These are phyloP conservation scores for Sisor rabdophorus DNA, from an alignment of 2,113 vertebrate species.

Conservation along the genomic window DNA sequence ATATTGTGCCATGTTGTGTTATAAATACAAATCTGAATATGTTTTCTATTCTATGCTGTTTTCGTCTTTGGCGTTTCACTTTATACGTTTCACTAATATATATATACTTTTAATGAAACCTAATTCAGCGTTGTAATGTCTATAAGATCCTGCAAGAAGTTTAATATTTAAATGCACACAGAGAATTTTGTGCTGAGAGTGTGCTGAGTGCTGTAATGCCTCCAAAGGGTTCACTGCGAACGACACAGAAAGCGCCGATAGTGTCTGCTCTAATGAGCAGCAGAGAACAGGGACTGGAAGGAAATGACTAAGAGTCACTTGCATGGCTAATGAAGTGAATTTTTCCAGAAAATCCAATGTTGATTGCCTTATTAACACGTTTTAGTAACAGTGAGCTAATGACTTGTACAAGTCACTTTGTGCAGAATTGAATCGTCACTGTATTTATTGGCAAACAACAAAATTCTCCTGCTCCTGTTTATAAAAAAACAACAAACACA, in stretches of 20 bases:
- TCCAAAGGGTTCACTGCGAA: slow-evolving; percentile 22
- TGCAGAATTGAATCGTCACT: too few species aligned
- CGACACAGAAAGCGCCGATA: not conserved
- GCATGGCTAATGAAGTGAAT: slow-evolving; percentile 34
- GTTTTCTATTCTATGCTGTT: slow-evolving; percentile 1
- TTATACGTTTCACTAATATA: not conserved
- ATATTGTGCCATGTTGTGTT: not conserved
- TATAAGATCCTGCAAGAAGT: not conserved
- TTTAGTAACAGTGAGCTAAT: slow-evolving; percentile 31
- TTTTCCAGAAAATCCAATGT: slow-evolving; percentile 29
- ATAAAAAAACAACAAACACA: too few species aligned
- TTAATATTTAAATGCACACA: slow-evolving; percentile 11
- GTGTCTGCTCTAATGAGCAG: slow-evolving; percentile 26
- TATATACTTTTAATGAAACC: not conserved
- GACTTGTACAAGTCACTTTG: slow-evolving; percentile 38
- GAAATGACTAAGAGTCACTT: slow-evolving; percentile 36
- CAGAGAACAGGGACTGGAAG: slow-evolving; percentile 41
- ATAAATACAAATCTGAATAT: not conserved
- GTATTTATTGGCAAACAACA: too few species aligned
- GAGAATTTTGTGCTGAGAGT: slow-evolving; percentile 8
- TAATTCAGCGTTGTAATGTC: not conserved
- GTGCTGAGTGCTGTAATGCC: not conserved
- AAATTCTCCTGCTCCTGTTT: too few species aligned
- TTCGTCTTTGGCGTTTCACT: not conserved
- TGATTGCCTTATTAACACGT: slow-evolving; percentile 13